A percentile compares a stretch with the other conserved stretches of the same genome.
Evolutionary conservation across 1,140 invertebrate genomes (phyloP).

Genomic region (Steinernema khuongi): DNA sequence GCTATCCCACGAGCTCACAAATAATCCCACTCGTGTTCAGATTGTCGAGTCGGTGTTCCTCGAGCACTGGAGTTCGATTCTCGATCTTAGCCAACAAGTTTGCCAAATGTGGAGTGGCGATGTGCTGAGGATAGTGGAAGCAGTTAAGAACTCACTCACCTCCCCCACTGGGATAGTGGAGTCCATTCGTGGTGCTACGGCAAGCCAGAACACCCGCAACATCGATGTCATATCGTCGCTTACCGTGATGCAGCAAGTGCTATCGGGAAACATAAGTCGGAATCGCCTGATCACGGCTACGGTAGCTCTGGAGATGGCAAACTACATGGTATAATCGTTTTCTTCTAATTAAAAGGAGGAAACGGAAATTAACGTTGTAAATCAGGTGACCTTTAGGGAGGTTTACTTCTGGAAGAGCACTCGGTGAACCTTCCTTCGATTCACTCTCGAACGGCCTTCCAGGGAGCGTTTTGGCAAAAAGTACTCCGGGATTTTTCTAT

Average conservation of each 20-base stretch:
- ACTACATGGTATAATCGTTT: conserved; percentile 39
- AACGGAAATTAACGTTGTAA: too few relatives aligned
- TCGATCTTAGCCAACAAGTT: conserved; percentile 69
- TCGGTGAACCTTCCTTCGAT: too few relatives aligned
- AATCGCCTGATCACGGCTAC: conserved; percentile 3
- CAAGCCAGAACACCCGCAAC: conserved; percentile 67
- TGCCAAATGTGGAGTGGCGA: conserved; percentile 66
- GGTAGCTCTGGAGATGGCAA: conserved; percentile 44
- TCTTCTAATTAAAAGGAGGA: too few relatives aligned
- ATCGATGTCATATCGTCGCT: conserved; percentile 67
- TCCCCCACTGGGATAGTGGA: conserved; percentile 34
- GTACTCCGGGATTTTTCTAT: too few relatives aligned
- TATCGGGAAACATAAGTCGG: conserved; percentile 51
- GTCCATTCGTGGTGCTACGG: conserved; percentile 56
- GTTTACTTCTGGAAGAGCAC: too few relatives aligned
- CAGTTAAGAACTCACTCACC: conserved; percentile 20
- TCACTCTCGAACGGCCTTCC: too few relatives aligned
- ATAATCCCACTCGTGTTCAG: neutral
- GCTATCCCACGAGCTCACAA: conserved; percentile 5
- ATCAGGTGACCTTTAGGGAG: too few relatives aligned
- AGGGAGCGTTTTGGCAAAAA: too few relatives aligned
- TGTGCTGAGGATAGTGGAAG: conserved; percentile 63
- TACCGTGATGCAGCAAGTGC: conserved; percentile 62
- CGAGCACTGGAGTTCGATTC: conserved; percentile 65
- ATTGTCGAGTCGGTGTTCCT: conserved; percentile 5